Base-by-base conservation (phyloP, 2,888 invertebrate species). In the Epirrhoe tristata region DNA sequence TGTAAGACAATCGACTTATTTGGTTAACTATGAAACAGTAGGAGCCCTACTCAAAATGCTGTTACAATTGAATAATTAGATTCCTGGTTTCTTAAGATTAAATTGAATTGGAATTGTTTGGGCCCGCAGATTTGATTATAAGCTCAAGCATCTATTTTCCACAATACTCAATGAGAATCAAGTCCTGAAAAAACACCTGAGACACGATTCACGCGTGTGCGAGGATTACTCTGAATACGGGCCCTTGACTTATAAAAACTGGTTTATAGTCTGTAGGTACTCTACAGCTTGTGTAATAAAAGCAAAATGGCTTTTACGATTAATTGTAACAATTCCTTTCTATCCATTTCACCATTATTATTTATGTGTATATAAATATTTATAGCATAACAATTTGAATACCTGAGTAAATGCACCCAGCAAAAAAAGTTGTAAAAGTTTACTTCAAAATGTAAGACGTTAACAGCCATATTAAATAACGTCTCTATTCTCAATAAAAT, bases 401-500 rank as follows among this genome's bases (percentile, higher is more conserved):
- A 82, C 78, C 80, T 77, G 78, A 77, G 78, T 77, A 74, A 75
- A 76, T 72, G 79, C 77, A 71, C 72, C 73, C 62, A 79, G 73
- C 77, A 77, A 82, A 80, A 82, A 80, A 80, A 78, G 76, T 78
- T 79, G 71, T 75, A 80, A 80, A 76, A 80, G 74, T 73, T 78
- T 81, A 78, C 81, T 81, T 82, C 78, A 84, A 85, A 83, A 85
- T 86, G 87, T 82, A 82, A 86, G 86, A 90, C 88, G 89, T 89
- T 89, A 92, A 91, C 91, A 89, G 80, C 85, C 86, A 87, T 88
- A 89, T 91, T 92, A 90, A 92, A 90, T 91, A 90, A 93, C 90
- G 83, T 92, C 91, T 93, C 91, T 90, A 92, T 93, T 88, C 86
- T 82, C 82, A 82, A 89, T 89, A 88, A 91, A 90, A 82, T 74